phyloP scores from a whole-genome alignment of 2,113 vertebrate species.

The Sisor rabdophorus region DNA sequence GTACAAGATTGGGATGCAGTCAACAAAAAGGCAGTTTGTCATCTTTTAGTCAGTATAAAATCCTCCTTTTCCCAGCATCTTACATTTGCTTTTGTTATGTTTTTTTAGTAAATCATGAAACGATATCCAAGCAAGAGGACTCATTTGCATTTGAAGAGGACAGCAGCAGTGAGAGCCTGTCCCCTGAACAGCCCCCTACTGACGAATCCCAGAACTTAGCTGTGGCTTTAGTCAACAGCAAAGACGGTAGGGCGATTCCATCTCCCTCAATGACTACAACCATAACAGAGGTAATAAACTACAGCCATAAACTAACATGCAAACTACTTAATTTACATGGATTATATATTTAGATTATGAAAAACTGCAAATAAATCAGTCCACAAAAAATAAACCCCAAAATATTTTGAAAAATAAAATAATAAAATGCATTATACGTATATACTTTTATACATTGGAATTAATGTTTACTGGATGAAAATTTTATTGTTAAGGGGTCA shows the following conservation, averaged over 20 bases:
- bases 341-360: background rate
- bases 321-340: background rate
- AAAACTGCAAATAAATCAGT: background rate
- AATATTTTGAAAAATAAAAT: no score
- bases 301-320: background rate
- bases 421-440: no score
- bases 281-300: conserved; percentile 69
- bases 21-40: conserved; percentile 8
- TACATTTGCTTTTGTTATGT: conserved; percentile 6
- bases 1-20: background rate
- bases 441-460: no score
- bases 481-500: conserved; percentile 51
- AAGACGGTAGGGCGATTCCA: conserved; percentile 61
- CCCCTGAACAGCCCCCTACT: conserved; percentile 80
- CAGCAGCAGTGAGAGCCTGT: conserved; percentile 89
- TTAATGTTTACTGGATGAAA: conserved; percentile 47
- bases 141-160: conserved; percentile 94
- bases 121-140: conserved; percentile 81
- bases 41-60: no score
- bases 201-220: conserved; percentile 79
- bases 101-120: conserved; percentile 77
- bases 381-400: background rate
- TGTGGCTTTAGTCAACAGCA: conserved; percentile 68
- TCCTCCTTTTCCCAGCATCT: conserved; percentile 10
- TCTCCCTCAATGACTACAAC: conserved; percentile 59